These are phyloP conservation scores for Icerya purchasi DNA, from an alignment of 2,888 invertebrate species.

Conservation along the genomic window DNA sequence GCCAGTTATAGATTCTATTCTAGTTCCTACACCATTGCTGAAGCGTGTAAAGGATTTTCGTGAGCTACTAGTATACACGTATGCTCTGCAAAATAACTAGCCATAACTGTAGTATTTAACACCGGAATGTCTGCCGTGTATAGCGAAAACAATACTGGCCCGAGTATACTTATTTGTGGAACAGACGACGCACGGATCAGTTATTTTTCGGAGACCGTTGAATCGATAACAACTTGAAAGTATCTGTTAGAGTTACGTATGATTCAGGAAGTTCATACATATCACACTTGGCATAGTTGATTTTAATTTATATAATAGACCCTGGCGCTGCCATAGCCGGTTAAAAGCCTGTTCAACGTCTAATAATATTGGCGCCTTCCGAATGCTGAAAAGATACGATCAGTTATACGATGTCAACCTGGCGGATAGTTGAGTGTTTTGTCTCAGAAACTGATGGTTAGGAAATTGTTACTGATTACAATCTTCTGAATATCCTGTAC, in stretches of 20 bases:
- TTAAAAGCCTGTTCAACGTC: not conserved
- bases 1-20: not conserved
- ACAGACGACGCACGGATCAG: not conserved
- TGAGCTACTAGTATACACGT: too few species aligned
- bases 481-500: not conserved
- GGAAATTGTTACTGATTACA: not conserved
- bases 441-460: not conserved
- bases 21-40: not conserved
- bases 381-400: too few species aligned
- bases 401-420: not conserved
- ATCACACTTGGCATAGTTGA: not conserved
- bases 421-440: not conserved
- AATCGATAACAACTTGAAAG: not conserved
- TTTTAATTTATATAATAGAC: not conserved
- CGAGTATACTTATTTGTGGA: not conserved
- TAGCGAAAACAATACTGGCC: not conserved
- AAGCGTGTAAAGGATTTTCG: not conserved
- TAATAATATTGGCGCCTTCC: not conserved
- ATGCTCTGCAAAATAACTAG: too few species aligned
- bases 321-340: not conserved
- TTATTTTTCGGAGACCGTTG: not conserved
- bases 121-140: not conserved
- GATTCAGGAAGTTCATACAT: too few species aligned
- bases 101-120: not conserved
- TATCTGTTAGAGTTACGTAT: not conserved